phyloP scores from a whole-genome alignment of 1,140 invertebrate genomes.

The fruit fly (Drosophila melanogaster) region Release_6_plus_ISO1_MT NC_004354.4:15677501-15678000 shows the following conservation, averaged over 20 bases:
- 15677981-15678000: neutral
- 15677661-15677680: slow-evolving; percentile 46
- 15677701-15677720: slow-evolving; percentile 31
- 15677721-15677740: slow-evolving; percentile 5
- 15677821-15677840: slow-evolving; percentile 55
- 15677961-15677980: neutral
- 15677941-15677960: slow-evolving; percentile 64
- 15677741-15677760: no score
- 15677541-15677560: slow-evolving; percentile 65
- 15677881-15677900: neutral
- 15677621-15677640: slow-evolving; percentile 27
- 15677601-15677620: slow-evolving; percentile 59
- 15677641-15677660: slow-evolving; percentile 27
- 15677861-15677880: neutral
- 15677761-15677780: slow-evolving; percentile 25
- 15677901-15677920: slow-evolving; percentile 49
- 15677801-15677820: slow-evolving; percentile 58
- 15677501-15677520: slow-evolving; percentile 41
- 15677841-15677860: slow-evolving; percentile 45
- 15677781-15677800: slow-evolving; percentile 46
- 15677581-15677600: slow-evolving; percentile 75
- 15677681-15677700: neutral
- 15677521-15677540: slow-evolving; percentile 55
- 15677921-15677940: slow-evolving; percentile 72
- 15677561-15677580: slow-evolving; percentile 52